Evolutionary conservation across 1,140 invertebrate species (phyloP).

Genomic region (Xylocopa sonorina): DNA sequence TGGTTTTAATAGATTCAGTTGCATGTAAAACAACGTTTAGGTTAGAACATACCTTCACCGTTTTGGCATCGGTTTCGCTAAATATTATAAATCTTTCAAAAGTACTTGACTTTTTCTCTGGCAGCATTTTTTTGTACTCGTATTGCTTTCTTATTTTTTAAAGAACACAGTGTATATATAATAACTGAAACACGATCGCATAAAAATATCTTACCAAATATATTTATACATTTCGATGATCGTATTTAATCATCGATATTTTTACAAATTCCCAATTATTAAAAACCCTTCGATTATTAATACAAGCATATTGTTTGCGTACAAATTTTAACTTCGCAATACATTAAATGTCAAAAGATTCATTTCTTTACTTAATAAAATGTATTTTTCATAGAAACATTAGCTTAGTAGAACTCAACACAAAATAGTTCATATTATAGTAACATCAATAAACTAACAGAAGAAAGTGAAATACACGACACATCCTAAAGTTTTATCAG

Average conservation of each 20-base stretch:
- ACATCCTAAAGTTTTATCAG: neutral
- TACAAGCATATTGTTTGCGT: neutral
- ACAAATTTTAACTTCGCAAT: neutral
- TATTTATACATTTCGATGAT: neutral
- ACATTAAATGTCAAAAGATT: neutral
- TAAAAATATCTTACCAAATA: neutral
- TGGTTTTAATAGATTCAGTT: slow-evolving; percentile 28
- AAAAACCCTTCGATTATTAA: neutral
- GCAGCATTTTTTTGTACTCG: slow-evolving; percentile 22
- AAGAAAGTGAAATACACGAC: neutral
- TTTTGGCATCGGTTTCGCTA: slow-evolving; percentile 75
- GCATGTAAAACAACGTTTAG: slow-evolving; percentile 29
- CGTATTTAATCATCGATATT: slow-evolving; percentile 31
- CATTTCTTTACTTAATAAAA: too few relatives aligned
- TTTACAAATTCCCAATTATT: slow-evolving; percentile 4
- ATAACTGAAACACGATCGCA: neutral
- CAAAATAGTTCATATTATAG: too few relatives aligned
- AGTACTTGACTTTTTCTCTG: slow-evolving; percentile 56
- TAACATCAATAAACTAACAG: neutral
- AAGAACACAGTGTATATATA: neutral
- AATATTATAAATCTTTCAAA: slow-evolving; percentile 13
- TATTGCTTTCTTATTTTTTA: neutral
- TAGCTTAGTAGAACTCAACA: too few relatives aligned
- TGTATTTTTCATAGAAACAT: too few relatives aligned
- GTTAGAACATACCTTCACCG: slow-evolving; percentile 74